Evolutionary conservation across 1,140 invertebrate genomes (phyloP), one percentile per base, ranked within the genome.

Genomic region (Bathynomus jamesi): DNA sequence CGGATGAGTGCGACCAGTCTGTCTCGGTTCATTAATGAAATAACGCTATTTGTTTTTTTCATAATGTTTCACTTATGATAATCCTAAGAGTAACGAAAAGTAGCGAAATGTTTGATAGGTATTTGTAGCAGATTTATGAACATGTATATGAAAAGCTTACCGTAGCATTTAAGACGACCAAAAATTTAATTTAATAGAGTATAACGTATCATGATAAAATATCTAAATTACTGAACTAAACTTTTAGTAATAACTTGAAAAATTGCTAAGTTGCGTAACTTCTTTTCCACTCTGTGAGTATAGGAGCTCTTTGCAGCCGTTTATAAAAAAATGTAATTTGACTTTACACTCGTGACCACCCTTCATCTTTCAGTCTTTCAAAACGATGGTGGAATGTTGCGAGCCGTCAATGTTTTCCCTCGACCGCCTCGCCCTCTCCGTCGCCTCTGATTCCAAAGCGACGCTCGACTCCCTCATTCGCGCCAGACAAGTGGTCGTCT

Each of bases 321-420:
- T 7, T 29, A 64, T 21, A 27, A n/a, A 1, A 1, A 31, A 60
- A 24, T 67, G 21, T 27, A 25, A 31, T 11, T 67, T 46, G 13
- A 11, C 11, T 67, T 32, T 46, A 40, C 24, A 28, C n/a, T 61
- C 21, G n/a, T n/a, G n/a, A 53, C n/a, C 21, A 40, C 32, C 4
- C 4, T 40, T 70, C 27, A 61, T n/a, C n/a, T 31, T 10, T 68
- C 81, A 61, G 78, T 79, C 69, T 73, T 85, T 84, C 69, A 78
- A 95, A 89, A 89, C 93, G 79, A 86, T 95, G 63, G 86, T 88
- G 73, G 87, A 89, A 27, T 95, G 90, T 79, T 91, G 90, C 80
- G 94, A 96, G 82, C 92, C 93, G 24, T 90, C 93, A 10, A 89
- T 94, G 84, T 96, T 98, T 81, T 93, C 93, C 0, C 83, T 95